Evolutionary conservation across 2,888 invertebrate species (phyloP).

Genomic region (Lasioglossum villosulum): DNA sequence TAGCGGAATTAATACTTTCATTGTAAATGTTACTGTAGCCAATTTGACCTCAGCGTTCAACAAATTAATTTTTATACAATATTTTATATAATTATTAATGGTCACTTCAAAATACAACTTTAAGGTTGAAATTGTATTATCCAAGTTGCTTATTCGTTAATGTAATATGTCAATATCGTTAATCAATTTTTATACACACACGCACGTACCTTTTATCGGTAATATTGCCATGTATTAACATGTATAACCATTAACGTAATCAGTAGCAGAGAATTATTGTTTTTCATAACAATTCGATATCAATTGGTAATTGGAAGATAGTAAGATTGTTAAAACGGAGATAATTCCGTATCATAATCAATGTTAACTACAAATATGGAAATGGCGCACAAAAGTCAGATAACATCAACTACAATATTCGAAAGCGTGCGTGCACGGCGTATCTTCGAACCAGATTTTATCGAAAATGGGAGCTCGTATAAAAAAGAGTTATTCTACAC

Average conservation of each 20-base stretch:
- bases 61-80: too few species aligned
- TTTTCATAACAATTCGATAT: neutral
- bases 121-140: too few species aligned
- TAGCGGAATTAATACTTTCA: neutral
- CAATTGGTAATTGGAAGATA: conserved; percentile 11
- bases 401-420: neutral
- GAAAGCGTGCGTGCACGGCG: neutral
- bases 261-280: neutral
- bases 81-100: too few species aligned
- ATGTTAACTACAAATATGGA: neutral
- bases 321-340: neutral
- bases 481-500: neutral
- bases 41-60: too few species aligned
- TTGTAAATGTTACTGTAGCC: too few species aligned
- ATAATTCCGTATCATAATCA: neutral
- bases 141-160: too few species aligned
- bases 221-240: too few species aligned
- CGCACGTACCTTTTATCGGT: too few species aligned
- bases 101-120: too few species aligned
- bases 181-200: too few species aligned
- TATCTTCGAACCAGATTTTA: neutral
- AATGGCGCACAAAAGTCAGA: neutral
- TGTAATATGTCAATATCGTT: too few species aligned
- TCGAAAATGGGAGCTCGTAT: neutral
- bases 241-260: neutral